Evolutionary conservation across 2,113 vertebrate species (phyloP).

Genomic region (Scolopax mira): DNA sequence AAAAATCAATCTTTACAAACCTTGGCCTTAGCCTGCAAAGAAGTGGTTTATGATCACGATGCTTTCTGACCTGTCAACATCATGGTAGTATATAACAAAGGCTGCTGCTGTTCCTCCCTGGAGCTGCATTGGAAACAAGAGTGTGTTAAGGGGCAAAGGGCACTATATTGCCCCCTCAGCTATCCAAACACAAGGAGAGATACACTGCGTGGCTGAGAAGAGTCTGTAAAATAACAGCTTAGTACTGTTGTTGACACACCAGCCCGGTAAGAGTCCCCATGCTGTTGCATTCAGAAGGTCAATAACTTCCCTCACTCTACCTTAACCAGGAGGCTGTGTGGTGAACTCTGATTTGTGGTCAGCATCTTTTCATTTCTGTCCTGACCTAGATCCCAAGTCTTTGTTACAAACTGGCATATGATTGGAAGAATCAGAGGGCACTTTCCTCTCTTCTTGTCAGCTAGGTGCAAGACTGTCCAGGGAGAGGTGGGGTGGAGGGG

Average conservation of each 20-base stretch:
- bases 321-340: background rate
- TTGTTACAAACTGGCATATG: background rate
- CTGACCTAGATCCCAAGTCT: background rate
- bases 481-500: background rate
- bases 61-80: conserved; percentile 15
- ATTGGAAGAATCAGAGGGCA: background rate
- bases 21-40: conserved; percentile 7
- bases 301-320: background rate
- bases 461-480: background rate
- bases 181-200: background rate
- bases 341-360: background rate
- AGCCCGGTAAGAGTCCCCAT: background rate
- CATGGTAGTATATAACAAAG: background rate
- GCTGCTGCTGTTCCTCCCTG: background rate
- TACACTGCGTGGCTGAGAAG: background rate
- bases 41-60: background rate
- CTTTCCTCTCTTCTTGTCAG: background rate
- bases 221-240: background rate
- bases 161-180: background rate
- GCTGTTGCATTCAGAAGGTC: background rate
- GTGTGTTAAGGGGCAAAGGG: background rate
- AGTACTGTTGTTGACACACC: background rate
- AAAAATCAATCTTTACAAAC: background rate
- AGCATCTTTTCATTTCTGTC: background rate
- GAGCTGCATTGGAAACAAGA: background rate